phyloP scores from a whole-genome alignment of 2,888 invertebrate genomes.

The Epinotia brunnichana region DNA sequence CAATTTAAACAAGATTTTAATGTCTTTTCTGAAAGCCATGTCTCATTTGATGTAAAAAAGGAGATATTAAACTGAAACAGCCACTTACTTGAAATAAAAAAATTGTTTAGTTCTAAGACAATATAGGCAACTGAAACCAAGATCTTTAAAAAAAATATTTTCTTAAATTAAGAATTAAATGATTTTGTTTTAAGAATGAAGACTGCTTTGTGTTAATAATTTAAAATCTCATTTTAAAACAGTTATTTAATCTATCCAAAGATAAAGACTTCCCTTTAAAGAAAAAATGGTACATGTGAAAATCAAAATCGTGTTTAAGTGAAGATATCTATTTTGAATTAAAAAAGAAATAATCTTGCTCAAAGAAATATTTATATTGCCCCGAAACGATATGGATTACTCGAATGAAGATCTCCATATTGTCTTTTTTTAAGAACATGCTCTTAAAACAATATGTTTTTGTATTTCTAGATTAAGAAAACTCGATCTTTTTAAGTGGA shows the following conservation, averaged over 20 bases:
- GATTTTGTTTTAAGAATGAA: too few relatives aligned
- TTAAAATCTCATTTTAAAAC: not conserved
- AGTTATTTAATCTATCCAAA: not conserved
- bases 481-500: not conserved
- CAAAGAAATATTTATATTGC: not conserved
- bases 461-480: not conserved
- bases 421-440: not conserved
- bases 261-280: too few relatives aligned
- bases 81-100: too few relatives aligned
- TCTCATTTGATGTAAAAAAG: too few relatives aligned
- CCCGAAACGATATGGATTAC: not conserved
- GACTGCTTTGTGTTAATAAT: not conserved
- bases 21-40: too few relatives aligned
- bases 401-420: not conserved
- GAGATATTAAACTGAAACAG: too few relatives aligned
- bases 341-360: not conserved
- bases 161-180: too few relatives aligned
- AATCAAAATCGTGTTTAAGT: not conserved
- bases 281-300: too few relatives aligned
- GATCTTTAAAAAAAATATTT: too few relatives aligned
- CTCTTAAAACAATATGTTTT: not conserved
- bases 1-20: too few relatives aligned
- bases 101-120: too few relatives aligned
- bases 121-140: too few relatives aligned
- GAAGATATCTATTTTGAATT: not conserved